phyloP scores from a whole-genome alignment of 30 jellyfish, hydroid and myxozoan species.

The Cassiopea xamachana region DNA sequence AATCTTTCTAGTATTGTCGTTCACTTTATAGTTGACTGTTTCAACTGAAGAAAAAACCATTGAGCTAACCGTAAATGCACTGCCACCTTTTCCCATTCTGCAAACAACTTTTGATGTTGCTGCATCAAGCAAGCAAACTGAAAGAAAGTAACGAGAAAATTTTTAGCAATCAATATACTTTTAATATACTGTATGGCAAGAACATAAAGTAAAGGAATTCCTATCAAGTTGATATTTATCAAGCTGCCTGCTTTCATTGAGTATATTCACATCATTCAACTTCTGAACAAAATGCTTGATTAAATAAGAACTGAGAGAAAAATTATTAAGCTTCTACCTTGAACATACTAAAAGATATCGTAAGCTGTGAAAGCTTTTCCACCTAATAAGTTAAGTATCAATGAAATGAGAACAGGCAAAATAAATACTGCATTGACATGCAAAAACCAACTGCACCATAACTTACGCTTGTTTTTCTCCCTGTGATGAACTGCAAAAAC shows the following conservation, averaged over 20 bases:
- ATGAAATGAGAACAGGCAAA: too few relatives aligned
- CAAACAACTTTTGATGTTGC: slow-evolving; percentile 10
- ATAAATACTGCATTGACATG: background rate
- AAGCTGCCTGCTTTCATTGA: too few relatives aligned
- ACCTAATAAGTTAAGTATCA: too few relatives aligned
- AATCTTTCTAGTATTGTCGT: background rate
- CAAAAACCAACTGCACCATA: too few relatives aligned
- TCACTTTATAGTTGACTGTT: background rate
- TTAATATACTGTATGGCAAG: background rate
- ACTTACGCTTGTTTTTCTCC: slow-evolving; percentile 52
- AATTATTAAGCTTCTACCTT: too few relatives aligned
- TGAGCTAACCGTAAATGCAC: background rate
- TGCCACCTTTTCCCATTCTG: slow-evolving; percentile 23
- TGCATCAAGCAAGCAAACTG: slow-evolving; percentile 49
- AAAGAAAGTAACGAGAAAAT: background rate
- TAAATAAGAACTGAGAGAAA: too few relatives aligned
- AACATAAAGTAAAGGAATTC: too few relatives aligned
- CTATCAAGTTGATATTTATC: too few relatives aligned
- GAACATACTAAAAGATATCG: too few relatives aligned
- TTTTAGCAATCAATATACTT: background rate
- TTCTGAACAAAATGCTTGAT: too few relatives aligned
- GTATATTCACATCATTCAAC: too few relatives aligned
- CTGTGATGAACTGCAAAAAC: slow-evolving; percentile 39
- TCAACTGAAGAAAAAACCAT: slow-evolving; percentile 18
- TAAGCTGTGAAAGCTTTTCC: too few relatives aligned